Base-by-base conservation (phyloP, 1,140 invertebrate species). In the Zaprionus gabonicus region DNA sequence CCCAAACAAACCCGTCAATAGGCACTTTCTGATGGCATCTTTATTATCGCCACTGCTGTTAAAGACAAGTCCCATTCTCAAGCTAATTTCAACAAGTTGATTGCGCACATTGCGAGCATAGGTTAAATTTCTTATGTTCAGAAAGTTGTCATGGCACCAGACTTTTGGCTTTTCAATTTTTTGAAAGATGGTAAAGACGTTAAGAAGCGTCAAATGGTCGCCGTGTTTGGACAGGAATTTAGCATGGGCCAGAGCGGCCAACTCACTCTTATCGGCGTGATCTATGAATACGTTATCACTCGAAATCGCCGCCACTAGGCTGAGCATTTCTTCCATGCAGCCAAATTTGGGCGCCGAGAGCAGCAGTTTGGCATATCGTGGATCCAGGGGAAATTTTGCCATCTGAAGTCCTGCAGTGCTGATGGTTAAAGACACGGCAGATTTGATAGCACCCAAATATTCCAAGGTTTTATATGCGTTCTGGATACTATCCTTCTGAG, bases 131-230 rank as follows among this genome's bases (percentile, higher is more conserved):
- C 97, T 95, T 69, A 94, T 93, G 92, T 99, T 97, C 27, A 99
- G 93, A 92, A 96, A 98, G 93, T 99, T 98, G 67, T 98, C 97
- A 87, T 95, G 95, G 91, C 98, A 99, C 97, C 97, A 99, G 91
- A 95, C 93, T 94, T 97, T 97, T 91, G 96, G 96, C 70, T 96
- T 94, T 25, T 95, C 95, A 4, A 95, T 94, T 86, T 95, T 96
- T 71, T 94, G 95, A 93, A 95, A 99, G 9, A 95, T 95, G 81
- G 96, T 95, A 91, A 95, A 99, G 23, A 99, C 96, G 93, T 99
- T 99, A 0, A 99, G 93, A 34, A 99, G 93, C 10, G 97, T 99
- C 2, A 99, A 94, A 91, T 99, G 98, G 94, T 99, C 99, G 10
- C 99, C 98, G 81, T 98, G 95, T 55, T 95, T 94, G 0, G 97